phyloP scores from a whole-genome alignment of 2,797 vertebrate genomes.

The Chrosomus eos region DNA sequence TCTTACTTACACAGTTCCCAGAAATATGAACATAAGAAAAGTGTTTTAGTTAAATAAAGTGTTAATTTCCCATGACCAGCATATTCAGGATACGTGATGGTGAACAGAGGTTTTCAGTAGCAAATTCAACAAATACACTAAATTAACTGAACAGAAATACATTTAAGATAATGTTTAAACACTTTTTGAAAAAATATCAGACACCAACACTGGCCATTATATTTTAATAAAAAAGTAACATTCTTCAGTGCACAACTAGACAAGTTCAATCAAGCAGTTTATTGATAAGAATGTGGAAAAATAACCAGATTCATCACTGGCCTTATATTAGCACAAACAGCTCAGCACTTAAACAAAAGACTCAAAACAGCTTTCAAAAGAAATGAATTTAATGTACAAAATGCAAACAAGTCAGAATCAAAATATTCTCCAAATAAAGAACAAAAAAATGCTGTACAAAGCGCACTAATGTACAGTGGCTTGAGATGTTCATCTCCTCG shows the following conservation, averaged over 20 bases:
- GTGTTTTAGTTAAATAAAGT: too few species aligned
- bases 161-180: background rate
- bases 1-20: too few species aligned
- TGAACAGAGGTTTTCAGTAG: accelerated
- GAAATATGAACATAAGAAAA: too few species aligned
- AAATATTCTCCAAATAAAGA: slow-evolving; percentile 63
- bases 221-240: background rate
- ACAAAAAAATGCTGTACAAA: slow-evolving; percentile 78
- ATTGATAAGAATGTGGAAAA: background rate
- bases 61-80: background rate
- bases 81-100: background rate
- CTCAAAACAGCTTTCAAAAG: slow-evolving; percentile 56
- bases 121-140: too few species aligned
- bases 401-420: slow-evolving; percentile 62
- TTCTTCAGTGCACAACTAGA: background rate
- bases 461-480: slow-evolving; percentile 55
- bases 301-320: slow-evolving; percentile 3
- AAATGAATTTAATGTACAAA: slow-evolving; percentile 79
- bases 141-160: background rate
- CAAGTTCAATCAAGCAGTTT: background rate
- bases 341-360: slow-evolving; percentile 46
- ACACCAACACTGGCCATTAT: background rate
- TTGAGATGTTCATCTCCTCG: slow-evolving; percentile 77
- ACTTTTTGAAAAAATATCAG: too few species aligned
- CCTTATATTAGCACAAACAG: background rate